Conservation (phyloP, 2,113 vertebrate species). For the Sinocyclocheilus rhinocerous region DNA sequence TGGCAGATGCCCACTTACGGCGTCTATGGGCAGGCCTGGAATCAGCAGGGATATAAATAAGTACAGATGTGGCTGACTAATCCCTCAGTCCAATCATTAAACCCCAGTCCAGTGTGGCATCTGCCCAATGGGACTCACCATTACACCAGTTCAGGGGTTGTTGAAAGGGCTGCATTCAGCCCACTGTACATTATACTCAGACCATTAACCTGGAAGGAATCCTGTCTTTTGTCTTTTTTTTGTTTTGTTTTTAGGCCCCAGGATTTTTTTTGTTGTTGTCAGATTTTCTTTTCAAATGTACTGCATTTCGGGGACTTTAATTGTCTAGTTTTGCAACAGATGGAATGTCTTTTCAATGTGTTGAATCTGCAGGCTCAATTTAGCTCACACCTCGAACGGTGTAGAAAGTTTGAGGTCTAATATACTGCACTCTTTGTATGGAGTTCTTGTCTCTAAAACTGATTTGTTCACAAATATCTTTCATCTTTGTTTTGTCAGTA, state of each 20-base stretch:
- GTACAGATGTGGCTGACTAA: slow-evolving; percentile 63
- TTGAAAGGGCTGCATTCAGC: slow-evolving; percentile 50
- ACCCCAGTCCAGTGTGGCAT: slow-evolving; percentile 41
- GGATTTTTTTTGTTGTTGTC: neutral
- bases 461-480: neutral
- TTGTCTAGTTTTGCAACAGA: slow-evolving; percentile 26
- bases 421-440: slow-evolving; percentile 37
- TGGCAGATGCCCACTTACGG: slow-evolving; percentile 96
- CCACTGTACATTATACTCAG: slow-evolving; percentile 57
- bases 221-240: slow-evolving; percentile 43
- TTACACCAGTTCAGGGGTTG: slow-evolving; percentile 45
- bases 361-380: slow-evolving; percentile 25
- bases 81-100: slow-evolving; percentile 33
- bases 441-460: slow-evolving; percentile 13
- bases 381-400: slow-evolving; percentile 15
- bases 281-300: slow-evolving; percentile 53
- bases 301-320: slow-evolving; percentile 43
- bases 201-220: slow-evolving; percentile 53
- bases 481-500: neutral
- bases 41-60: slow-evolving; percentile 96
- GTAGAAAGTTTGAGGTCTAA: slow-evolving; percentile 29
- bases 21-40: slow-evolving; percentile 94
- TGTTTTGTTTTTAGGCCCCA: slow-evolving; percentile 37
- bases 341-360: slow-evolving; percentile 38
- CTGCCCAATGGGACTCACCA: slow-evolving; percentile 48